phyloP scores from a whole-genome alignment of 2,888 invertebrate genomes.

The Apotomis capreana region DNA sequence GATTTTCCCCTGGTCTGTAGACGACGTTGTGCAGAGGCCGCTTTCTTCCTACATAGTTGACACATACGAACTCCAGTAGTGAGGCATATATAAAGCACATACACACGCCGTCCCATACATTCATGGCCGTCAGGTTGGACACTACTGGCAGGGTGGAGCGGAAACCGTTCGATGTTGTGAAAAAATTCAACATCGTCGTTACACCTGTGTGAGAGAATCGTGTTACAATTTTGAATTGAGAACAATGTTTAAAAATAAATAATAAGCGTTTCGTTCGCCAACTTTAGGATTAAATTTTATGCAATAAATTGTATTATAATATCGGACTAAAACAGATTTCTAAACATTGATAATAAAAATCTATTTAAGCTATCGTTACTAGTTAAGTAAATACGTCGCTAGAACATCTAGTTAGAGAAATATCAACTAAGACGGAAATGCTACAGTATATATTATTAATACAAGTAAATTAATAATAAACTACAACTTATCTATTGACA shows the following conservation, averaged over 20 bases:
- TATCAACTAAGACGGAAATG: neutral
- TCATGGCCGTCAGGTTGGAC: slow-evolving; percentile 97
- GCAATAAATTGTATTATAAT: neutral
- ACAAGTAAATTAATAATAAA: slow-evolving; percentile 3
- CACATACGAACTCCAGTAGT: slow-evolving; percentile 96
- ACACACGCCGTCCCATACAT: slow-evolving; percentile 98
- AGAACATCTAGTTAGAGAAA: slow-evolving; percentile 1
- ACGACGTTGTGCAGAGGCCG: slow-evolving; percentile 94
- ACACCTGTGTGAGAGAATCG: slow-evolving; percentile 86
- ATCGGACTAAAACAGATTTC: neutral
- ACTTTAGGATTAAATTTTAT: neutral
- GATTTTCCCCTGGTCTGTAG: slow-evolving; percentile 94
- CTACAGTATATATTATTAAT: neutral
- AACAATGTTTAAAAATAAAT: neutral
- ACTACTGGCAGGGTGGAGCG: slow-evolving; percentile 96
- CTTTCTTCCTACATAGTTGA: slow-evolving; percentile 97
- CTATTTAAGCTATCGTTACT: slow-evolving; percentile 17
- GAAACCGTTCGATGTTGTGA: slow-evolving; percentile 97
- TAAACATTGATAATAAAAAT: neutral
- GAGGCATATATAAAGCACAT: slow-evolving; percentile 99
- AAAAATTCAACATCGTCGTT: slow-evolving; percentile 99
- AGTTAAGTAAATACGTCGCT: neutral
- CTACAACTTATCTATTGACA: slow-evolving; percentile 16
- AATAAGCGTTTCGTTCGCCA: slow-evolving; percentile 1
- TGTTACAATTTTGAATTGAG: slow-evolving; percentile 12